A percentile compares a stretch with the other conserved stretches of the same genome.
Evolutionary conservation across 2,797 vertebrate genomes (phyloP).

Genomic region (Rhynchonycteris naso): DNA sequence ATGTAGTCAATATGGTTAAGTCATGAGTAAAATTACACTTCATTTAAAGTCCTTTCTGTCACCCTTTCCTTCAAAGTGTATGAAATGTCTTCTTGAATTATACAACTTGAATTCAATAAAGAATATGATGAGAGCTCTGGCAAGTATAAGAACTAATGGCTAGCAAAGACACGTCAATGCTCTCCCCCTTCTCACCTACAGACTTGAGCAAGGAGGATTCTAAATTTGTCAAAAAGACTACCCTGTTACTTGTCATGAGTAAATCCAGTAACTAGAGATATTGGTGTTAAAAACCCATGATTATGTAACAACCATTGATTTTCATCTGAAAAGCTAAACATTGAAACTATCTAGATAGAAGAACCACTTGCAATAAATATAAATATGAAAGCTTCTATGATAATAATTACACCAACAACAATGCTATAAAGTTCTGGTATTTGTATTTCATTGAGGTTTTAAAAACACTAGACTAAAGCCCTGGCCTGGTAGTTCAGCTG

Average conservation of each 20-base stretch:
- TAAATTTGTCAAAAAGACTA: slow-evolving; percentile 37
- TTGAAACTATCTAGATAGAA: not conserved
- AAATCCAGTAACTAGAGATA: not conserved
- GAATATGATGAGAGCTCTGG: slow-evolving; percentile 8
- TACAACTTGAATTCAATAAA: not conserved
- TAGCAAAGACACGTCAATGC: slow-evolving; percentile 10
- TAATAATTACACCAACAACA: not conserved
- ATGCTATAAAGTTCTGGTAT: not conserved
- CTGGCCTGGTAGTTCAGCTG: no score
- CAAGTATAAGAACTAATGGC: not conserved
- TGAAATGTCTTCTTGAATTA: not conserved
- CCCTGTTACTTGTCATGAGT: not conserved
- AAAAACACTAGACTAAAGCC: slow-evolving; percentile 7
- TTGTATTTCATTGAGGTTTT: slow-evolving; percentile 21
- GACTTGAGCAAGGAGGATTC: slow-evolving; percentile 3
- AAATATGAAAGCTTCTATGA: slow-evolving; percentile 19
- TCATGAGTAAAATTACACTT: slow-evolving; percentile 26
- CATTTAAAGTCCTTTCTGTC: not conserved
- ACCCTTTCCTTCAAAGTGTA: slow-evolving; percentile 7
- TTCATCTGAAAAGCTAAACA: slow-evolving; percentile 7
- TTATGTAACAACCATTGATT: slow-evolving; percentile 26
- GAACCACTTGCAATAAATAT: not conserved
- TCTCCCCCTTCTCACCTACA: not conserved
- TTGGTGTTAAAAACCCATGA: not conserved
- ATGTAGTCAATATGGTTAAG: not conserved